A percentile compares a stretch with the other conserved stretches of the same genome.
phyloP scores from a whole-genome alignment of 2,797 vertebrate genomes.

The Triplophysa bombifrons region DNA sequence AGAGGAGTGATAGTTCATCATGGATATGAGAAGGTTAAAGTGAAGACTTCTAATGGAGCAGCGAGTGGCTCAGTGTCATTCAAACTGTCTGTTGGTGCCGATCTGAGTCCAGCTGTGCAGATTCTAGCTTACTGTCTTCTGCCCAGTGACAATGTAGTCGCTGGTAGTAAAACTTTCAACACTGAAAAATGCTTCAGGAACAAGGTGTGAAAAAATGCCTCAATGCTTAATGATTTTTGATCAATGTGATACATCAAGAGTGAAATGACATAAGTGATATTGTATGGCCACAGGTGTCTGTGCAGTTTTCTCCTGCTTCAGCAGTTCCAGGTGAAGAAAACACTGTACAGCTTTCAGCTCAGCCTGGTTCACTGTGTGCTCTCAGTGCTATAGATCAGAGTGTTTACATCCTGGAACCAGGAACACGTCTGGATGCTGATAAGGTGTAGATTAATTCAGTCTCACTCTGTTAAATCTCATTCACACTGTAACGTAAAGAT shows the following conservation, averaged over 20 bases:
- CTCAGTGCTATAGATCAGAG: conserved; percentile 3
- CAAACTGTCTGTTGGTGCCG: conserved; percentile 41
- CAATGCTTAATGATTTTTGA: too few species aligned
- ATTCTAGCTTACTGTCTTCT: conserved; percentile 68
- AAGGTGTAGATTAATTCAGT: conserved; percentile 64
- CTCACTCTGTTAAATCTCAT: too few species aligned
- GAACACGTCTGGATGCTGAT: conserved; percentile 66
- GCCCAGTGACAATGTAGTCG: conserved; percentile 14
- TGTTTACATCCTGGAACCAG: conserved; percentile 47
- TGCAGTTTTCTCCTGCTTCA: conserved; percentile 73
- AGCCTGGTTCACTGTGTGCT: not conserved
- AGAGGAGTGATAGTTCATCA: conserved; percentile 52
- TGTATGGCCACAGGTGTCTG: conserved; percentile 65
- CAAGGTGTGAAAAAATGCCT: not conserved
- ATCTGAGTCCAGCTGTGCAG: conserved; percentile 53
- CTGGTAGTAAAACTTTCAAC: not conserved
- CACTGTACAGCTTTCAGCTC: not conserved
- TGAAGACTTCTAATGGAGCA: conserved; percentile 6
- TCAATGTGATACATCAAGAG: too few species aligned
- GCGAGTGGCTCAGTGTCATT: conserved; percentile 55
- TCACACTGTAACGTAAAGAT: too few species aligned
- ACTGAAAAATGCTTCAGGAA: conserved; percentile 20
- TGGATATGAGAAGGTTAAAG: conserved; percentile 48
- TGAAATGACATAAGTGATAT: not conserved
- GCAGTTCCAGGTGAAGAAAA: conserved; percentile 75